phyloP scores from a whole-genome alignment of 2,113 vertebrate genomes.

The Thamnaconus septentrionalis region DNA sequence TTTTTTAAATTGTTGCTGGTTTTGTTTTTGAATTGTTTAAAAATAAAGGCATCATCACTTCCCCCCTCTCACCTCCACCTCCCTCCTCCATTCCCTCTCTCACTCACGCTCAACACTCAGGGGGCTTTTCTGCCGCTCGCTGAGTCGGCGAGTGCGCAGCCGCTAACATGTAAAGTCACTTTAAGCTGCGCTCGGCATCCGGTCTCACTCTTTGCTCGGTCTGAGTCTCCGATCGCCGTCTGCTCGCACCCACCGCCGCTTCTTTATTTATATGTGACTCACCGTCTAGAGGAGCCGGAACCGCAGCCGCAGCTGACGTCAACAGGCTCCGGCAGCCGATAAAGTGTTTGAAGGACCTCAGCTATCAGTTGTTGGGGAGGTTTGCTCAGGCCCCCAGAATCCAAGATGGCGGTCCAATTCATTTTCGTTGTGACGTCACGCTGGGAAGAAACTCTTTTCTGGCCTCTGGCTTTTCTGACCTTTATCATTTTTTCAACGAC shows the following conservation, averaged over 20 bases:
- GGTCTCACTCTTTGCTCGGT: slow-evolving; percentile 40
- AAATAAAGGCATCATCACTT: no score
- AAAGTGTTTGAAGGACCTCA: slow-evolving; percentile 15
- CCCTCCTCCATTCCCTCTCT: no score
- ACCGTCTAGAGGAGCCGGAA: slow-evolving; percentile 32
- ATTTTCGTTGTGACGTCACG: no score
- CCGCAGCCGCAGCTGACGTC: slow-evolving; percentile 2
- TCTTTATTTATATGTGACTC: slow-evolving; percentile 43
- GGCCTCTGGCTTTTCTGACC: no score
- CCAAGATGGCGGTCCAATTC: not conserved
- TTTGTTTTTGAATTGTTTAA: no score
- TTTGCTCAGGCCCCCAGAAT: no score
- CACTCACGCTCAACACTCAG: not conserved
- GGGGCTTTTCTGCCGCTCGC: slow-evolving; percentile 7
- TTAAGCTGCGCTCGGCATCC: slow-evolving; percentile 22
- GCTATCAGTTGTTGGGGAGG: slow-evolving; percentile 5
- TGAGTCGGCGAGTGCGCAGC: slow-evolving; percentile 4
- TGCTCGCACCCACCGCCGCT: slow-evolving; percentile 26
- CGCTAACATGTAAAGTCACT: slow-evolving; percentile 54
- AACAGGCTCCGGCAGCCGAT: slow-evolving; percentile 13
- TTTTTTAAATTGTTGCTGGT: no score
- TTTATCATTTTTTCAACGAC: no score
- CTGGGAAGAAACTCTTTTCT: no score
- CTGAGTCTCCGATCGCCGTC: slow-evolving; percentile 31
- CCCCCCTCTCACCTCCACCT: no score